Evolutionary conservation across 2,888 invertebrate genomes (phyloP).

Genomic region (Sinotaia quadrata): DNA sequence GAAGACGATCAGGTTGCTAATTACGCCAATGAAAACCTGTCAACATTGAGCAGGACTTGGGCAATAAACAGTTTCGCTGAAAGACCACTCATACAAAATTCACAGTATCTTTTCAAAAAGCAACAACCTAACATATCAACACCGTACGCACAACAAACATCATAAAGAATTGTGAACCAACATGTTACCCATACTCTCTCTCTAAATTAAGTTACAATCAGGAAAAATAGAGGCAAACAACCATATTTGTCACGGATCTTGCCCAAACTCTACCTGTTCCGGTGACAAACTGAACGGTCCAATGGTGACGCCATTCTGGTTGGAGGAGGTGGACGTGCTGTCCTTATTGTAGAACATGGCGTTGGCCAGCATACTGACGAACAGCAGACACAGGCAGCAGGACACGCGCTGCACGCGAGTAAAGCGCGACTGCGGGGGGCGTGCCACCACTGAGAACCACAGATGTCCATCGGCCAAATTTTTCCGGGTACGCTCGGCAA

Average conservation of each 20-base stretch:
- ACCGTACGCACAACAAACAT: background rate
- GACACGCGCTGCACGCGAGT: constrained; percentile 72
- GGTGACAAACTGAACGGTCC: constrained; percentile 74
- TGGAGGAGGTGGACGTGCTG: constrained; percentile 40
- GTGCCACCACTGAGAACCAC: constrained; percentile 75
- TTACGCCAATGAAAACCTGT: constrained; percentile 73
- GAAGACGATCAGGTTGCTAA: constrained; percentile 73
- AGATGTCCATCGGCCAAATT: constrained; percentile 74
- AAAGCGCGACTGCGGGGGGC: constrained; percentile 74
- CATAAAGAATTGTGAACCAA: background rate
- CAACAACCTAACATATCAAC: background rate
- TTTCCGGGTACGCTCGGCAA: constrained; percentile 70
- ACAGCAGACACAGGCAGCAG: constrained; percentile 74
- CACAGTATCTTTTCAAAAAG: too few relatives aligned
- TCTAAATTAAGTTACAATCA: background rate
- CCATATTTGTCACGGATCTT: background rate
- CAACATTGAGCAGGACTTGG: background rate
- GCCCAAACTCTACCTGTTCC: constrained; percentile 68
- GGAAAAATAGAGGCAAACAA: background rate
- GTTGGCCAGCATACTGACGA: constrained; percentile 75
- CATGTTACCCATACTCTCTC: too few relatives aligned
- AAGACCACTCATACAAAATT: too few relatives aligned
- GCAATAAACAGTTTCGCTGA: too few relatives aligned
- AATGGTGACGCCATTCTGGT: constrained; percentile 68
- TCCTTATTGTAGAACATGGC: constrained; percentile 74